These are phyloP conservation scores for Phyllopteryx taeniolatus DNA, from an alignment of 2,113 vertebrate genomes.

Conservation along the genomic window DNA sequence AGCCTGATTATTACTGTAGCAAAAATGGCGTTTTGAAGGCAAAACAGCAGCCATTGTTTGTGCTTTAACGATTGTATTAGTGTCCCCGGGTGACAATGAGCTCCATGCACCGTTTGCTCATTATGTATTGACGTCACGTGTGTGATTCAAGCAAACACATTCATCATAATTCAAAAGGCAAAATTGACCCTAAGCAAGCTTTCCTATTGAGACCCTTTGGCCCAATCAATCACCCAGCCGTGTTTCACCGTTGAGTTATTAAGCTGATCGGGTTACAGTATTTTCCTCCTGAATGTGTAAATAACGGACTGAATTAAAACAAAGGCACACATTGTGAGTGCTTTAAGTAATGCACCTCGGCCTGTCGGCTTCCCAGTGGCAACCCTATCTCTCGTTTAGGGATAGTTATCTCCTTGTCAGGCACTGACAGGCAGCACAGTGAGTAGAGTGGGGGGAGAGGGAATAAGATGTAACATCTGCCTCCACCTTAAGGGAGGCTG, in stretches of 20 bases:
- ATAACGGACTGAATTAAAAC: conserved; percentile 15
- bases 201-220: background rate
- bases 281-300: background rate
- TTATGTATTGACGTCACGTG: background rate
- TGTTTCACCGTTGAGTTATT: background rate
- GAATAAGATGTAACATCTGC: conserved; percentile 35
- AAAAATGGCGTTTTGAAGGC: no score
- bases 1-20: no score
- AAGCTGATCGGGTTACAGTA: background rate
- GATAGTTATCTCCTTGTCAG: conserved; percentile 62
- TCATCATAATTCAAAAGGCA: conserved; percentile 15
- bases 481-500: conserved; percentile 33
- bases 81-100: background rate
- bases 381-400: conserved; percentile 39
- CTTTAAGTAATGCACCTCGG: conserved; percentile 30
- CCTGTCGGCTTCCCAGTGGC: conserved; percentile 31
- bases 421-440: conserved; percentile 28
- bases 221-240: background rate
- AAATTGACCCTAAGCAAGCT: conserved; percentile 1
- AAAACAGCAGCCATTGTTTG: conserved; percentile 3
- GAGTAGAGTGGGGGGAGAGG: conserved; percentile 1
- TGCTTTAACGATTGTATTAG: conserved; percentile 16
- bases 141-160: conserved; percentile 1
- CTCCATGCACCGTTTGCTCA: background rate
- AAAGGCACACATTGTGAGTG: conserved; percentile 6